Base-by-base conservation (phyloP, 2,797 vertebrate species). In the Schizopygopsis pylzovi region DNA sequence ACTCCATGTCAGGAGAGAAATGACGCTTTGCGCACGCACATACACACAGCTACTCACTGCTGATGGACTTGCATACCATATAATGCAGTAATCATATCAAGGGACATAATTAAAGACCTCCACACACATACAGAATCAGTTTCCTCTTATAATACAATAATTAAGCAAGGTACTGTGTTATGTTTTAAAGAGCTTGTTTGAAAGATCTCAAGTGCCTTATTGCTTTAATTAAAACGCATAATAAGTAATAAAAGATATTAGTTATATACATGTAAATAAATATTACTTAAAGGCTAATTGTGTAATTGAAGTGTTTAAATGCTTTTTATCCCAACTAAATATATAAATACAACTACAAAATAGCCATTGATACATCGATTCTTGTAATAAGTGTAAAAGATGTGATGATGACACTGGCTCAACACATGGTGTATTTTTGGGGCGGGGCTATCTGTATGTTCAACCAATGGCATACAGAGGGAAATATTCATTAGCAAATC, bases 31-130 rank as follows among this genome's bases (percentile, higher is more conserved):
- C 52, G 13, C 28, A 65, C 67, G 43, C 33, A 28, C 22, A 41
- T 54, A 20, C 71, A 65, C 67, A 52, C 33, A 28, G 56, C 72
- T 39, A 82, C 63, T 77, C 75, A n/a, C 59, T 82, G 63, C n/a
- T 68, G 47, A 65, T 63, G 68, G 39, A 63, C 6, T 43, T 5
- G 22, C 13, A 79, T 43, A 61, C 8, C 39, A 63, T 28, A 18
- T 28, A 18, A 79, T 28, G 77, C 20, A 59, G 33, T 41, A 41
- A 16, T 76, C 33, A 59, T 41, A 22, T 15, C 25, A 61, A 16
- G 39, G 25, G 70, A 75, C 1, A 4, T 52, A 59, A 47, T 47
- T 71, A 49, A 52, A 70, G 9, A 28, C 25, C 56, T 33, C 37
- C 54, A 72, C 41, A 63, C 28, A 52, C 37, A 83, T 22, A 56